Base-by-base conservation (phyloP, 2,797 vertebrate genomes). In the Sebastes diaconus region DNA sequence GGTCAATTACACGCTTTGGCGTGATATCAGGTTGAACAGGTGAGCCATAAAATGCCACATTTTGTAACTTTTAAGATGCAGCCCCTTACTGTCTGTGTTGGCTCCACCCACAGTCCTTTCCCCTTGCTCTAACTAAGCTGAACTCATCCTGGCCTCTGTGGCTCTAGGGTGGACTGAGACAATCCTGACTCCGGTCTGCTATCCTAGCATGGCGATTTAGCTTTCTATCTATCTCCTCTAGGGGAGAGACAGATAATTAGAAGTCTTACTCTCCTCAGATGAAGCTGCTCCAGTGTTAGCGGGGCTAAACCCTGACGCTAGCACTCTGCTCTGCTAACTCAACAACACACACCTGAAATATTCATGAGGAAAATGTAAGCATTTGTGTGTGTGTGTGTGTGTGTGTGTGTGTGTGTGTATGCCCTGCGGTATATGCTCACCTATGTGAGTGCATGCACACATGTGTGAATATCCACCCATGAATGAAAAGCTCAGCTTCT, bases 291-390 rank as follows among this genome's bases (percentile, higher is more conserved):
- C 25, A 10, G 66, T 86, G 82, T 84, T 89, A 84, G 74, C 70
- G 9, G 34, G 86, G 81, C 83, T 87, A 92, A 91, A 91, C 61
- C 90, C 92, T 93, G 89, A 92, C 78, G 82, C 84, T 84, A 94
- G 92, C 90, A 91, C 84, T 91, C 80, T 88, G 86, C 81, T 73
- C 85, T 81, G 89, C 90, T 83, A 89, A 90, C 92, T 90, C 90
- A 89, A 91, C 89, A 88, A 90, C 89, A 88, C 70, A 60, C 55
- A 18, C 27, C 79, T 94, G 88, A 94, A 95, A 93, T 90, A 93
- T 94, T 94, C 88, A 95, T 94, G 87, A 92, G 88, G 60, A 67
- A 89, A 84, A 87, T 68, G 71, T 64, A 81, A 77, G 88, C 75
- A 58, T 83, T 65, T 72, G 81, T 78, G 79, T 39, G 83, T 77